Conservation (phyloP, 2,797 vertebrate species). For the Gastrophryne carolinensis region DNA sequence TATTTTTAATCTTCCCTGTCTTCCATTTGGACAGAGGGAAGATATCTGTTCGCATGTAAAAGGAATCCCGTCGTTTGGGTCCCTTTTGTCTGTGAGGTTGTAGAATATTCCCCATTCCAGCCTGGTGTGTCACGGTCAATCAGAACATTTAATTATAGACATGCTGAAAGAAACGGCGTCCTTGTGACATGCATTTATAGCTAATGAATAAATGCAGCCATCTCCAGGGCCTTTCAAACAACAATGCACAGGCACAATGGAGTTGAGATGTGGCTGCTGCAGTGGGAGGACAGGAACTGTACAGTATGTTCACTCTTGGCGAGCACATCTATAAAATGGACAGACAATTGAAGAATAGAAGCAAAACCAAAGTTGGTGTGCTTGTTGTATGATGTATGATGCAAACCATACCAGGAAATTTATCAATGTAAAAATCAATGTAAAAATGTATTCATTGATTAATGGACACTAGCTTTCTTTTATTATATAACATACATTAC, state of each 20-base stretch:
- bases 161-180: conserved; percentile 34
- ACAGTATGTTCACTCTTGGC: not conserved
- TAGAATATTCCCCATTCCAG: conserved; percentile 31
- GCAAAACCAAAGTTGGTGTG: not conserved
- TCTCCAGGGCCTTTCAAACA: conserved; percentile 1
- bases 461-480: no score
- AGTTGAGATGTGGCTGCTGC: not conserved
- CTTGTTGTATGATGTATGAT: conserved; percentile 11
- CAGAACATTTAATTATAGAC: conserved; percentile 40
- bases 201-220: conserved; percentile 26
- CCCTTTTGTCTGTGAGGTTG: conserved; percentile 7
- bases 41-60: conserved; percentile 3
- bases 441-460: no score
- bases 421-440: no score
- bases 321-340: not conserved
- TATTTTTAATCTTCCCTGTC: conserved; percentile 23
- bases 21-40: conserved; percentile 6
- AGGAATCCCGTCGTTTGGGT: conserved; percentile 5
- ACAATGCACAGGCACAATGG: conserved; percentile 15
- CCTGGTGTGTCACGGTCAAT: conserved; percentile 26
- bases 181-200: conserved; percentile 40
- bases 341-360: conserved; percentile 21
- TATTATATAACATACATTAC: no score
- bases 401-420: not conserved
- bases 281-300: conserved; percentile 7